A percentile compares a stretch with the other conserved stretches of the same genome.
These are phyloP conservation scores for Phyllotreta cruciferae DNA, from an alignment of 2,888 invertebrate species.

Conservation along the genomic window DNA sequence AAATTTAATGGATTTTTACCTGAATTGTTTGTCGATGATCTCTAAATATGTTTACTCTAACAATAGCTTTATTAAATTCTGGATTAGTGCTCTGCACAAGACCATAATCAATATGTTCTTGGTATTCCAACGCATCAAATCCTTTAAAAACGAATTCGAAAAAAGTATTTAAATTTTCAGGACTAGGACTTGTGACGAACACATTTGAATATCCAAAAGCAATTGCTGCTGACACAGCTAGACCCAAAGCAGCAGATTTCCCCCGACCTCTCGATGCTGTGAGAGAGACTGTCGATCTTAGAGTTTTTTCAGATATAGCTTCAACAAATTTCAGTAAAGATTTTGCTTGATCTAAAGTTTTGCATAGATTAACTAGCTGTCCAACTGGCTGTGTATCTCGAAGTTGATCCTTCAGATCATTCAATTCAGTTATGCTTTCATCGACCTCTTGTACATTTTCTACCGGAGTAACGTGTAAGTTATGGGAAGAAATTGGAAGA, in stretches of 20 bases:
- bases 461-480: slow-evolving; percentile 79
- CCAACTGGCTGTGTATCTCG: slow-evolving; percentile 93
- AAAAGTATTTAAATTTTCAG: slow-evolving; percentile 96
- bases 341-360: slow-evolving; percentile 93
- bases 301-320: slow-evolving; percentile 89
- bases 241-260: slow-evolving; percentile 96
- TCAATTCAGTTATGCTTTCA: slow-evolving; percentile 69
- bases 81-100: slow-evolving; percentile 94
- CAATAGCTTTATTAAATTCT: slow-evolving; percentile 95
- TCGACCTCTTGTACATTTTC: slow-evolving; percentile 63
- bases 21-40: slow-evolving; percentile 94
- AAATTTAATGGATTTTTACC: no score
- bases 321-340: slow-evolving; percentile 93
- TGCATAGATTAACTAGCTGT: slow-evolving; percentile 84
- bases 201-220: slow-evolving; percentile 87
- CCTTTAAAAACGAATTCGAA: slow-evolving; percentile 98
- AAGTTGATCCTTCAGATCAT: slow-evolving; percentile 80
- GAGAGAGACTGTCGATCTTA: slow-evolving; percentile 88
- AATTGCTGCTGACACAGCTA: slow-evolving; percentile 87
- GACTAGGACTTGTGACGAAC: slow-evolving; percentile 97
- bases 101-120: slow-evolving; percentile 96
- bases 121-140: slow-evolving; percentile 90
- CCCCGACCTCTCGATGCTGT: slow-evolving; percentile 97
- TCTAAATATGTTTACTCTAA: slow-evolving; percentile 88
- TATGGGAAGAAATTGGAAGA: slow-evolving; percentile 90